These are phyloP conservation scores for Pelosia muscerda DNA, from an alignment of 2,888 invertebrate genomes.

Conservation along the genomic window DNA sequence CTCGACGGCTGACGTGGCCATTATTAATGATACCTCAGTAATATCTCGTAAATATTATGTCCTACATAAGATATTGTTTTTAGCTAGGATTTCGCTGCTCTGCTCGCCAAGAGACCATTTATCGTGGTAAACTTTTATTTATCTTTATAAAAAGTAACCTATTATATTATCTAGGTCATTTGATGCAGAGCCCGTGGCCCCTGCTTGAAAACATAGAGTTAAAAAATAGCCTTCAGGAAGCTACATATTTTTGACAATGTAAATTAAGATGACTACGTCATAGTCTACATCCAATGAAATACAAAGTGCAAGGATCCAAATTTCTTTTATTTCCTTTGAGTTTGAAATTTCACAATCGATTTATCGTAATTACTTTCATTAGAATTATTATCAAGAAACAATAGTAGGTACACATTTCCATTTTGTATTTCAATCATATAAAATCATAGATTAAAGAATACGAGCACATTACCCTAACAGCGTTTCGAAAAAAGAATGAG, in stretches of 20 bases:
- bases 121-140: not conserved
- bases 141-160: not conserved
- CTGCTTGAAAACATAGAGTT: no score
- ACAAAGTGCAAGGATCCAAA: not conserved
- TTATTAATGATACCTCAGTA: conserved; percentile 67
- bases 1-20: conserved; percentile 59
- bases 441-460: conserved; percentile 21
- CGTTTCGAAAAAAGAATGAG: conserved; percentile 41
- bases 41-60: conserved; percentile 57
- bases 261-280: not conserved
- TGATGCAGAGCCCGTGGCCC: no score
- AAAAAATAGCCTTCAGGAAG: no score
- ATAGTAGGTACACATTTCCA: not conserved
- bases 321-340: no score
- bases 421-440: not conserved
- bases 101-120: not conserved
- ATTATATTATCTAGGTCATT: no score
- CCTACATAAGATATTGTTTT: conserved; percentile 53
- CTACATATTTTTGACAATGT: not conserved
- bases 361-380: not conserved
- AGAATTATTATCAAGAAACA: not conserved
- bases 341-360: not conserved
- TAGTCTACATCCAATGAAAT: not conserved
- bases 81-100: conserved; percentile 33
- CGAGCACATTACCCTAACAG: conserved; percentile 27